Base-by-base conservation (phyloP, 1,140 invertebrate genomes). In the Pseudachorutes palmiensis region DNA sequence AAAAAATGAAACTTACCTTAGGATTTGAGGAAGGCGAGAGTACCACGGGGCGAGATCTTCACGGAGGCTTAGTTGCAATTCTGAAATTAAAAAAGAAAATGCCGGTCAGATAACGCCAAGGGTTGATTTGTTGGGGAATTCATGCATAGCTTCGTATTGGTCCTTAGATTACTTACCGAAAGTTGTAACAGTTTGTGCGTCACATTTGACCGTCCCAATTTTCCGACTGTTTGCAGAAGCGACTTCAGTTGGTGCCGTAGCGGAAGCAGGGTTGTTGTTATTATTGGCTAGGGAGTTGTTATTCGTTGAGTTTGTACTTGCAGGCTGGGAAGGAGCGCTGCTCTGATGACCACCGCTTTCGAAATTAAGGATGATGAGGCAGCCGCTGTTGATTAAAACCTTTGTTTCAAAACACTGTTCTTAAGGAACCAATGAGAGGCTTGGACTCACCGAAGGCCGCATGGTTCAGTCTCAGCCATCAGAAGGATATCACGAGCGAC, bases 381-480 rank as follows among this genome's bases (percentile, higher is more conserved):
- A 69, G 41, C 71, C 71, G 78, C 83, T n/a, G n/a, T n/a, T n/a
- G n/a, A n/a, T n/a, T n/a, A n/a, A n/a, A n/a, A n/a, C n/a, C n/a
- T n/a, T n/a, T n/a, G n/a, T n/a, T n/a, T n/a, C n/a, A n/a, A n/a
- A n/a, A n/a, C n/a, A n/a, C n/a, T n/a, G n/a, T n/a, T n/a, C n/a
- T n/a, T n/a, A n/a, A n/a, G n/a, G n/a, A n/a, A n/a, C n/a, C n/a
- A n/a, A n/a, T n/a, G n/a, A n/a, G n/a, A n/a, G n/a, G n/a, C n/a
- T n/a, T n/a, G n/a, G n/a, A n/a, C n/a, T n/a, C n/a, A n/a, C n/a
- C n/a, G 79, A 1, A 91, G 83, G 64, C 90, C 91, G 76, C 89
- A 92, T 24, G 90, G 90, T 78, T 93, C 91, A 32, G 84, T 84
- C 75, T 91, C 89, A 0, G 90, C 88, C 81, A 89, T 85, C 14